phyloP scores from a whole-genome alignment of 2,797 vertebrate species.

The Oreochromis grahami region DNA sequence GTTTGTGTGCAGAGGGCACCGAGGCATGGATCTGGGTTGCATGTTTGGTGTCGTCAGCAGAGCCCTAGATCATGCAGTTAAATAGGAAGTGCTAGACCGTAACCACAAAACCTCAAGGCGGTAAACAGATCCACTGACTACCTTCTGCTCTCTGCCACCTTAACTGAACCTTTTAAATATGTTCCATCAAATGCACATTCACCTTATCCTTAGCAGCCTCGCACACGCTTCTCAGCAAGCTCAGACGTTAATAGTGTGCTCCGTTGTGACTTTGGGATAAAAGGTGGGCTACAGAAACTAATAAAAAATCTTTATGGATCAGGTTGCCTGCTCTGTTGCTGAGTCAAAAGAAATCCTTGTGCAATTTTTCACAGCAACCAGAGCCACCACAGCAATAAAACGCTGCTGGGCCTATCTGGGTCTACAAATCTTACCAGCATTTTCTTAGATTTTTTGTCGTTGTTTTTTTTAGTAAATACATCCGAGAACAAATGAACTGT shows the following conservation, averaged over 20 bases:
- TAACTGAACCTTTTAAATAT: conserved; percentile 50
- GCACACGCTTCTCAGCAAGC: conserved; percentile 31
- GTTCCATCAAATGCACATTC: conserved; percentile 33
- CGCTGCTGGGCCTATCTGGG: not conserved
- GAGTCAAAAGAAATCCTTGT: conserved; percentile 13
- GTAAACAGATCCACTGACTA: conserved; percentile 60
- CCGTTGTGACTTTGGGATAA: conserved; percentile 38
- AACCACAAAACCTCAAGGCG: conserved; percentile 62
- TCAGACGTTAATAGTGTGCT: conserved; percentile 46
- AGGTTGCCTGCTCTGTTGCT: conserved; percentile 28
- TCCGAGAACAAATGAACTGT: not conserved
- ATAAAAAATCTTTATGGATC: conserved; percentile 47
- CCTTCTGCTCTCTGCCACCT: conserved; percentile 48
- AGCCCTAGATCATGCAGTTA: conserved; percentile 53
- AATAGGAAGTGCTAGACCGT: conserved; percentile 54
- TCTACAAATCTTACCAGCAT: conserved; percentile 3
- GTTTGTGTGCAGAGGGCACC: conserved; percentile 16
- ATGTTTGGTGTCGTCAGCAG: conserved; percentile 47
- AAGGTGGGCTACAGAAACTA: conserved; percentile 40
- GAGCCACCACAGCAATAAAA: not conserved
- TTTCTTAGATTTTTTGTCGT: not conserved
- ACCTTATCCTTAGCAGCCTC: conserved; percentile 15
- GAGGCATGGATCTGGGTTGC: conserved; percentile 30
- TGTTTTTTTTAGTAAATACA: not conserved
- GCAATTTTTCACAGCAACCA: conserved; percentile 42